These are phyloP conservation scores for Lophius americanus DNA, from an alignment of 2,797 vertebrate species.

Conservation along the genomic window DNA sequence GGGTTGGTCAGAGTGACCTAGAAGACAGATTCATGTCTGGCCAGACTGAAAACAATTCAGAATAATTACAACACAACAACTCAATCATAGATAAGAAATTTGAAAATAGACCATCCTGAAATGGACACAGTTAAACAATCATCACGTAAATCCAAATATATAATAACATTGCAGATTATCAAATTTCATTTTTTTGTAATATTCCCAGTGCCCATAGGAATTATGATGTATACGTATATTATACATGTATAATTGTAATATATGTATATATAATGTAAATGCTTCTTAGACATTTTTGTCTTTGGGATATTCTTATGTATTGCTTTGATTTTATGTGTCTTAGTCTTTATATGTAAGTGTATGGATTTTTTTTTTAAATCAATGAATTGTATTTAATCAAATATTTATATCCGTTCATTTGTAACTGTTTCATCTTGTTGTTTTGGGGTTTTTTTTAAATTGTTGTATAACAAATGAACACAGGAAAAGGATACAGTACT, in stretches of 20 bases:
- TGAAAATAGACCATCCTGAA: neutral
- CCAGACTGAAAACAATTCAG: slow-evolving; percentile 7
- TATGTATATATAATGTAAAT: neutral
- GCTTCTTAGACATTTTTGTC: neutral
- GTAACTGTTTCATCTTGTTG: too few relatives aligned
- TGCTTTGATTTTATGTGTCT: neutral
- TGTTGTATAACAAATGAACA: too few relatives aligned
- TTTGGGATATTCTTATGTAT: neutral
- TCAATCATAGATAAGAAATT: neutral
- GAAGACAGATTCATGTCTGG: slow-evolving; percentile 22
- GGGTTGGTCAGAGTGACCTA: slow-evolving; percentile 41
- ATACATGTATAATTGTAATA: too few relatives aligned
- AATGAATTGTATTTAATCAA: neutral
- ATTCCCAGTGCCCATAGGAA: too few relatives aligned
- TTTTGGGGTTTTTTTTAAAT: too few relatives aligned
- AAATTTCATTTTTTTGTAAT: too few relatives aligned
- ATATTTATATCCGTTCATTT: too few relatives aligned
- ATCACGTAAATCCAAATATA: neutral
- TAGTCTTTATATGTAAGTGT: neutral
- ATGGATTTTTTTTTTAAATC: neutral
- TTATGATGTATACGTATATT: too few relatives aligned
- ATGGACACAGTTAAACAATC: neutral
- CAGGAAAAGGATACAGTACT: too few relatives aligned
- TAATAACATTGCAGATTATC: neutral
- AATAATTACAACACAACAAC: neutral